Conservation (phyloP, 2,113 vertebrate genomes). For the Diphyllodes magnificus region DNA sequence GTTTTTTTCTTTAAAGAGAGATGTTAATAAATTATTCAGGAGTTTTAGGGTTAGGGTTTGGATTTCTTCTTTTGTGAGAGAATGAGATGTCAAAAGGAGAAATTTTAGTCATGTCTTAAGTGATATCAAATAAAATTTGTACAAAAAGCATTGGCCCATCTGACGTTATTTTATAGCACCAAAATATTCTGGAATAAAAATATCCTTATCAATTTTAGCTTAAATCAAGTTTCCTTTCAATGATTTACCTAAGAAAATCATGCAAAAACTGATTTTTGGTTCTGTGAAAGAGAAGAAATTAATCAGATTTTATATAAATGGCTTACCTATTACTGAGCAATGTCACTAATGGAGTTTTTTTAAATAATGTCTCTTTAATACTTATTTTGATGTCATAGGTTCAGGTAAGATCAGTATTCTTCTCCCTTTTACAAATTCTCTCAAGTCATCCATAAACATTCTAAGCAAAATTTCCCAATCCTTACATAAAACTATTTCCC, state of each 20-base stretch:
- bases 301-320: background rate
- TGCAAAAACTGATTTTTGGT: background rate
- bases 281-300: background rate
- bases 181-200: background rate
- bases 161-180: background rate
- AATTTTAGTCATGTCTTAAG: background rate
- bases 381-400: background rate
- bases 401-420: background rate
- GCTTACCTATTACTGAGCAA: background rate
- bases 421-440: background rate
- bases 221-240: background rate
- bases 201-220: background rate
- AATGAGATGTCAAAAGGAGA: background rate
- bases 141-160: background rate
- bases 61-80: background rate
- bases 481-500: background rate
- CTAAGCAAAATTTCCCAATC: background rate
- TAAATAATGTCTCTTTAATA: background rate
- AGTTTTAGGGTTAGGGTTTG: background rate
- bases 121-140: background rate
- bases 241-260: background rate
- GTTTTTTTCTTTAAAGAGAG: background rate
- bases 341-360: background rate
- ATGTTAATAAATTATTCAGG: background rate
- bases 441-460: background rate